These are phyloP conservation scores for Erethizon dorsatum DNA, from an alignment of 2,797 vertebrate species.

Conservation along the genomic window DNA sequence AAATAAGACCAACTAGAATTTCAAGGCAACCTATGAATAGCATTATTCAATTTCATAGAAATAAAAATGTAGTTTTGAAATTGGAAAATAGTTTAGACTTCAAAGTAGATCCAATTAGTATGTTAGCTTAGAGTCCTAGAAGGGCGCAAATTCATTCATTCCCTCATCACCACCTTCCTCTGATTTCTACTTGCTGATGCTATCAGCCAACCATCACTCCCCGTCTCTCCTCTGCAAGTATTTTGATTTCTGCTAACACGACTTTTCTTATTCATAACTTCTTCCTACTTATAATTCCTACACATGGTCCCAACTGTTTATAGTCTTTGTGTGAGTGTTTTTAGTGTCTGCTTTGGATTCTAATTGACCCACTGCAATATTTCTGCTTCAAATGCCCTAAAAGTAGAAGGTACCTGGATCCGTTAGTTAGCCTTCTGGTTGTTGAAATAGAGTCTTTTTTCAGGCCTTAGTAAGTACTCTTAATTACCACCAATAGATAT, in stretches of 20 bases:
- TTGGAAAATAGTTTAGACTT: not conserved
- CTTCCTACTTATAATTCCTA: slow-evolving; percentile 51
- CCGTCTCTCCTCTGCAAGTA: not conserved
- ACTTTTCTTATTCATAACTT: slow-evolving; percentile 65
- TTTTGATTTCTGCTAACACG: slow-evolving; percentile 24
- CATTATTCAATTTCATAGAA: not conserved
- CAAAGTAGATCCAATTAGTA: not conserved
- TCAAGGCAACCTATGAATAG: not conserved
- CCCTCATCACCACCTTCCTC: not conserved
- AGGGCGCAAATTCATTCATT: not conserved
- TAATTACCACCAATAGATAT: not conserved
- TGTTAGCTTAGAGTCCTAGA: not conserved
- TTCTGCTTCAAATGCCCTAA: not conserved
- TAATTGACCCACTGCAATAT: not conserved
- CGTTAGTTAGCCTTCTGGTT: not conserved
- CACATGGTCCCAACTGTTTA: not conserved
- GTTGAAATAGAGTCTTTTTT: not conserved
- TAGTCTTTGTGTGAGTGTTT: not conserved
- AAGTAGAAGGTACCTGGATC: not conserved
- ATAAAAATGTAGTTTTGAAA: not conserved
- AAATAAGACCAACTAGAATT: not conserved
- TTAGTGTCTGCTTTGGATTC: slow-evolving; percentile 56
- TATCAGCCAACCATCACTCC: not conserved
- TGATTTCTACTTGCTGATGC: not conserved
- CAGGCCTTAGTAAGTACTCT: not conserved